Base-by-base conservation (phyloP, 2,797 vertebrate species). In the Myiotriccus ornatus region DNA sequence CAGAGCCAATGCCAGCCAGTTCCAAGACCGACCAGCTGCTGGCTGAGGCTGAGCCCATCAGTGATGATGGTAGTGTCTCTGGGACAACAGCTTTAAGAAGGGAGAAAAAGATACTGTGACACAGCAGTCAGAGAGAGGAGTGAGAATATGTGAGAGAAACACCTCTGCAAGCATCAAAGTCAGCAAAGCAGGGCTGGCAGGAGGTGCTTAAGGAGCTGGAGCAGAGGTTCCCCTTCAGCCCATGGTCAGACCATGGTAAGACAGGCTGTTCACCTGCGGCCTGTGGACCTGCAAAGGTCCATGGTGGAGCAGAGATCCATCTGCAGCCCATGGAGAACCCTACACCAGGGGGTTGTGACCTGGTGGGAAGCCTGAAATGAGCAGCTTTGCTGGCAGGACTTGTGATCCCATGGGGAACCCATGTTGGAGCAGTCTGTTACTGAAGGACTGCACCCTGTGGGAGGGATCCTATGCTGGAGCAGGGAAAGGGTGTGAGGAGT, bases 211-310 rank as follows among this genome's bases (percentile, higher is more conserved):
- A 4, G 49, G 21, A 7, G 11, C 18, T 25, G 19, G 28, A 65
- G 30, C 30, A 86, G 37, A 78, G 16, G 50, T 67, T 67, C 14
- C 25, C 34, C 17, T 13, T 30, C 21, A 46, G 57, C 14, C 25
- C 0, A 0, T 43, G 12, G 16, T 35, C 46, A 14, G 16, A 20
- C 30, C 7, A 6, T 9, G 25, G n/a, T 19, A 74, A 6, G 22
- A 37, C 37, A 35, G 37, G 14, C 12, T 7, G 3, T 30, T 14
- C 10, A 2, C 5, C 43, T 69, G 14, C 9, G 25, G 34, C 12
- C 14, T 34, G 23, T 13, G 55, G n/a, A n/a, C n/a, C n/a, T n/a
- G n/a, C n/a, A n/a, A 23, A 68, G 25, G 22, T 23, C 22, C 6
- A 2, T 5, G 1, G 7, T 21, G 37, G 13, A 34, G 37, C 47